Base-by-base conservation (phyloP, 2,113 vertebrate genomes). In the Tupaia tana region DNA sequence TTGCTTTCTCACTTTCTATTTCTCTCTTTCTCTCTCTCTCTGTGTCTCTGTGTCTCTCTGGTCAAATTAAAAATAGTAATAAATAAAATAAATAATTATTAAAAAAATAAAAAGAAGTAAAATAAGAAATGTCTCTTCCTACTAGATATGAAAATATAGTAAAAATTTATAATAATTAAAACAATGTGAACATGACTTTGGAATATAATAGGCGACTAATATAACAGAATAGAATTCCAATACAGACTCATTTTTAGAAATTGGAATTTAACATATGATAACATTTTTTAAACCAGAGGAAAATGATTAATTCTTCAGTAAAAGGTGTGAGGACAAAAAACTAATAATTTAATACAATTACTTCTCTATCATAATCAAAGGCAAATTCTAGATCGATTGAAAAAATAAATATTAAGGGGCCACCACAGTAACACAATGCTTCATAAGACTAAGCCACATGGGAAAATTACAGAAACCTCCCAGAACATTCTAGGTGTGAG, bases 121-220 rank as follows among this genome's bases (percentile, higher is more conserved):
- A 79, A 58, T 25, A 24, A 43, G 19, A 58, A 29, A 86, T 80
- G n/a, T 19, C 43, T 80, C 7, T 73, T 4, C 20, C 18, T 91
- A 66, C 18, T 70, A 27, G 19, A 74, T 31, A 86, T 64, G n/a
- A 91, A 86, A 91, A 74, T 73, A 66, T 25, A 58, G 25, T n/a
- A 31, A 80, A 86, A 56, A 86, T 66, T 43, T 86, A 86, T 58
- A 91, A 86, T 58, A 94, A 92, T 58, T 27, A 85, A 86, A 91
- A 73, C 34, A 80, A 14, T 86, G 14, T 86, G 58, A 59, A 59
- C 43, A 66, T 80, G 64, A 19, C 56, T 86, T 56, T 73, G 14
- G 67, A 73, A 80, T 59, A 80, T 56, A 90, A 64, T 43, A 94
- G 1, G 22, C 63, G 19, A 56, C 2, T 71, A 81, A 88, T 5